Conservation (phyloP, 2,888 invertebrate genomes). For the Drosophila subsilvestris region DNA sequence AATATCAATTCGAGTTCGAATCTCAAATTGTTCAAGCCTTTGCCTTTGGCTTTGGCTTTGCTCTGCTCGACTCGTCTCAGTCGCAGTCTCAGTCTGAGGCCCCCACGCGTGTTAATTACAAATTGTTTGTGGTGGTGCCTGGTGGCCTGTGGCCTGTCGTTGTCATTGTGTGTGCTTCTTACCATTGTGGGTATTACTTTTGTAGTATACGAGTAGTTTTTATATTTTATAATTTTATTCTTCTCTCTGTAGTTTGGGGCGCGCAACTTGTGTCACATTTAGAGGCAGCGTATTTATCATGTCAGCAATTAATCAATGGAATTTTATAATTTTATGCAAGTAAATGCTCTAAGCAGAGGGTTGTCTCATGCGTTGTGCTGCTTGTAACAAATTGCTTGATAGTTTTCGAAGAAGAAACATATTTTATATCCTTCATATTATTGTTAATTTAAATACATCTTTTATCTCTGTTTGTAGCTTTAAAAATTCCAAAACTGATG, state of each 20-base stretch:
- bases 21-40: constrained; percentile 31
- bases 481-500: constrained; percentile 22
- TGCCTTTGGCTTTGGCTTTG: constrained; percentile 2
- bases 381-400: not conserved
- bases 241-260: constrained; percentile 32
- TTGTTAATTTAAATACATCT: no score
- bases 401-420: not conserved
- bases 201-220: constrained; percentile 31
- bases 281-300: constrained; percentile 75
- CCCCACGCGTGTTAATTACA: constrained; percentile 79
- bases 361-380: not conserved
- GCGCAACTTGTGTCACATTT: constrained; percentile 71
- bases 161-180: constrained; percentile 62
- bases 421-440: not conserved
- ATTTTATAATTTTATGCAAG: constrained; percentile 46
- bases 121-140: constrained; percentile 72
- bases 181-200: constrained; percentile 68
- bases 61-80: constrained; percentile 27
- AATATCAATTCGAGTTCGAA: constrained; percentile 50
- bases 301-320: constrained; percentile 76
- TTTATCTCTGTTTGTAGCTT: not conserved
- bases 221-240: constrained; percentile 14
- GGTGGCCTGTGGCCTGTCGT: constrained; percentile 37
- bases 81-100: constrained; percentile 46
- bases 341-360: constrained; percentile 22